phyloP scores from a whole-genome alignment of 2,113 vertebrate genomes.

The Crotalus helleri region DNA sequence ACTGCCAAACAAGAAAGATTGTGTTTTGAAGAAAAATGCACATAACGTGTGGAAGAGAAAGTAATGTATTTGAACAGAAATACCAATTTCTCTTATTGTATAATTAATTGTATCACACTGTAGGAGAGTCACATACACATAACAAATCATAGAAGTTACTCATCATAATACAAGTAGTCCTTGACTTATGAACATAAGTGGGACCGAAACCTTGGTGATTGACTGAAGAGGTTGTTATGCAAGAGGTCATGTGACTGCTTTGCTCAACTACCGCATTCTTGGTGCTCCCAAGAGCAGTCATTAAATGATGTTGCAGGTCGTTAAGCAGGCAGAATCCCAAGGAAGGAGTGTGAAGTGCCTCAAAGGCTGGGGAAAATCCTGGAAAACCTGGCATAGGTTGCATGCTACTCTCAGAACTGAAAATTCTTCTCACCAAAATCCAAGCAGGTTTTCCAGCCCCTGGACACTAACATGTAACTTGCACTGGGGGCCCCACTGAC shows the following conservation, averaged over 20 bases:
- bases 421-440: not conserved
- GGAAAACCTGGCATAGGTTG: not conserved
- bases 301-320: not conserved
- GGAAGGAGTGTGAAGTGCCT: not conserved
- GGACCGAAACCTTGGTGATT: not conserved
- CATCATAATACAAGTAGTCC: not conserved
- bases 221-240: not conserved
- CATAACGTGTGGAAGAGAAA: not conserved
- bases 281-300: not conserved
- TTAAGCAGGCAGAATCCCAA: not conserved
- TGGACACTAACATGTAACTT: not conserved
- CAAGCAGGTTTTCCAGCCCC: not conserved
- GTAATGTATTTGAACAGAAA: not conserved
- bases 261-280: not conserved
- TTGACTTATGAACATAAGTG: not conserved
- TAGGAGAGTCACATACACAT: not conserved
- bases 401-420: not conserved
- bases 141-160: not conserved
- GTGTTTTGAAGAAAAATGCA: not conserved
- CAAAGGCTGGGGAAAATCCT: not conserved
- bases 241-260: not conserved
- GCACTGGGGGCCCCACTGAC: not conserved
- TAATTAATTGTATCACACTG: not conserved
- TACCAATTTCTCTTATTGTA: not conserved
- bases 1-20: not conserved